Conservation (phyloP, 2,888 invertebrate genomes). For the Apodemia mormo region DNA sequence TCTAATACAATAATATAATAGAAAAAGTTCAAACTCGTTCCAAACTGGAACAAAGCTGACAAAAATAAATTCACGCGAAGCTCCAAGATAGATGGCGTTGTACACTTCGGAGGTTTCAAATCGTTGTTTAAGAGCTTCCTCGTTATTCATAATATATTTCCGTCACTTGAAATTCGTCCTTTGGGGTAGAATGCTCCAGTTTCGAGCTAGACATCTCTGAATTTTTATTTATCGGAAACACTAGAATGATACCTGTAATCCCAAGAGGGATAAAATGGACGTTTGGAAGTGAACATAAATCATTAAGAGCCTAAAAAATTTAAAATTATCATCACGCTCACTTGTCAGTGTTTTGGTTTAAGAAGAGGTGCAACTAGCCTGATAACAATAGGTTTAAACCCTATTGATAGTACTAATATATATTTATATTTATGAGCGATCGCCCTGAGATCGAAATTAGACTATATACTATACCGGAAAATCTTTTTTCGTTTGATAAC, state of each 20-base stretch:
- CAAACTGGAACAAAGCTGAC: conserved; percentile 13
- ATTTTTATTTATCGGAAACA: conserved; percentile 10
- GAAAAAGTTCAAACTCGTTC: conserved; percentile 6
- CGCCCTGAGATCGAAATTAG: no score
- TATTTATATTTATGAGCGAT: no score
- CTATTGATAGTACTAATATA: no score
- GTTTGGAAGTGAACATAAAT: no score
- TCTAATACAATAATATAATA: background rate
- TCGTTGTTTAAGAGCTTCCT: conserved; percentile 24
- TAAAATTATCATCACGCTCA: no score
- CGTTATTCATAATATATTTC: conserved; percentile 23
- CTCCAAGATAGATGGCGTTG: conserved; percentile 11
- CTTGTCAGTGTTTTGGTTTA: no score
- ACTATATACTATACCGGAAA: no score
- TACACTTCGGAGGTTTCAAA: conserved; percentile 19
- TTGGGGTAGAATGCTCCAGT: conserved; percentile 4
- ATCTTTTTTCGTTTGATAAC: no score
- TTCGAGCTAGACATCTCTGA: conserved; percentile 3
- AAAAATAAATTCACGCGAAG: conserved; percentile 11
- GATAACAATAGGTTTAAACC: no score
- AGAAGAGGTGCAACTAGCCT: no score
- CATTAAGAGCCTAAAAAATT: no score
- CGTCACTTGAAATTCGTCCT: conserved; percentile 20
- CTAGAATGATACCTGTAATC: background rate
- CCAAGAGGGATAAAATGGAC: no score